These are phyloP conservation scores for Phoxinus phoxinus DNA, from an alignment of 2,113 vertebrate species.

Conservation along the genomic window DNA sequence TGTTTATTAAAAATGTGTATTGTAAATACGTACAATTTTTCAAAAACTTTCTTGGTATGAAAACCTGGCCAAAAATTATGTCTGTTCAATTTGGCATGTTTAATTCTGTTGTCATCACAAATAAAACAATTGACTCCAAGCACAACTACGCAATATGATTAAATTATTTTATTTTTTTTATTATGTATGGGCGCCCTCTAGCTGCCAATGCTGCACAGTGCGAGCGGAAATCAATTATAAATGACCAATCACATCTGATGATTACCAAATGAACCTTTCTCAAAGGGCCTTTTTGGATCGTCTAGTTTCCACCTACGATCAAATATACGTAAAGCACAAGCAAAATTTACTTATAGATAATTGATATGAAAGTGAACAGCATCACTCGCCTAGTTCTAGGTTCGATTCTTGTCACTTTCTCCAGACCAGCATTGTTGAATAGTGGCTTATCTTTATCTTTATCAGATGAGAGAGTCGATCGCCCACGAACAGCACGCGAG, in stretches of 20 bases:
- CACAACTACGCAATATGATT: too few species aligned
- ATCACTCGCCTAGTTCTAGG: background rate
- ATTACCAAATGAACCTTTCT: background rate
- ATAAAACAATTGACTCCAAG: too few species aligned
- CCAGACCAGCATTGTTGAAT: background rate
- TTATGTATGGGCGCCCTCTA: background rate
- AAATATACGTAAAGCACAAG: background rate
- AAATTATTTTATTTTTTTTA: too few species aligned
- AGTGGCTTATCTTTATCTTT: background rate
- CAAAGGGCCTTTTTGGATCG: background rate
- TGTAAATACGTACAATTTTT: too few species aligned
- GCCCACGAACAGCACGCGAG: background rate
- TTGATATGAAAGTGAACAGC: constrained; percentile 15
- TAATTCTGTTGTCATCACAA: too few species aligned
- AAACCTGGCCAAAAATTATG: too few species aligned
- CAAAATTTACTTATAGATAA: background rate
- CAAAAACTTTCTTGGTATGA: too few species aligned
- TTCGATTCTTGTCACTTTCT: background rate
- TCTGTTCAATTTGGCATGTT: too few species aligned
- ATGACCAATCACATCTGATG: background rate
- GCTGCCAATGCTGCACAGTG: background rate
- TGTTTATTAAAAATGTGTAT: background rate
- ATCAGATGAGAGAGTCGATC: background rate
- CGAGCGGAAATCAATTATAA: constrained; percentile 6
- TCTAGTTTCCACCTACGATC: background rate